A percentile compares a stretch with the other conserved stretches of the same genome.
These are phyloP conservation scores for Pantherophis vulpinus DNA, from an alignment of 2,797 vertebrate genomes.

Conservation along the genomic window DNA sequence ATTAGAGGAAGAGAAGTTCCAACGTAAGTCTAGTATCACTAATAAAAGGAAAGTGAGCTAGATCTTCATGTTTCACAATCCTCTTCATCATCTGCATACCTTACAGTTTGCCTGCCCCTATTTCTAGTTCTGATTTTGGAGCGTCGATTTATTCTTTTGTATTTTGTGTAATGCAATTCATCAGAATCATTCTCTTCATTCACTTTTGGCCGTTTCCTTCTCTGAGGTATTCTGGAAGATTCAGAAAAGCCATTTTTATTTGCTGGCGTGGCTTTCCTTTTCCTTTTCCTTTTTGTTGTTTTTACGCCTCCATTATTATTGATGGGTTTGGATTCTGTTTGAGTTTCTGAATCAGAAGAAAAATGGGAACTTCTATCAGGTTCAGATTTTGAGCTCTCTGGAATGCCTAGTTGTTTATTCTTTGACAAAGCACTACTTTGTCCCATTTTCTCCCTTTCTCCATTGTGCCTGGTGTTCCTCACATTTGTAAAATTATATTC, in stretches of 20 bases:
- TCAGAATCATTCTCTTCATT: conserved; percentile 58
- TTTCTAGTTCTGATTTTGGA: conserved; percentile 68
- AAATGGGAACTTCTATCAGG: conserved; percentile 22
- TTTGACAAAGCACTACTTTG: conserved; percentile 7
- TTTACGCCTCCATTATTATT: conserved; percentile 33
- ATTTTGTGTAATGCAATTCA: conserved; percentile 45
- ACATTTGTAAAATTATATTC: not conserved
- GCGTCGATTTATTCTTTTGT: conserved; percentile 42
- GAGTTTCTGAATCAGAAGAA: conserved; percentile 48
- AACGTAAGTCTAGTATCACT: conserved; percentile 62
- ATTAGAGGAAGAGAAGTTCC: conserved; percentile 75
- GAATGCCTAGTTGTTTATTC: not conserved
- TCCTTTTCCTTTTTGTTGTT: conserved; percentile 43
- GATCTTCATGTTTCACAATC: conserved; percentile 57
- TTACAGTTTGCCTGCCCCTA: conserved; percentile 57
- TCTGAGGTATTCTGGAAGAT: conserved; percentile 40
- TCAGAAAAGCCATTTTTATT: conserved; percentile 18
- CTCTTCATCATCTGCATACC: conserved; percentile 47
- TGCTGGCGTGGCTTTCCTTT: conserved; percentile 9
- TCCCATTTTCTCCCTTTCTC: not conserved
- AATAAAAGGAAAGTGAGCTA: conserved; percentile 41
- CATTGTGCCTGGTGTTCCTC: not conserved
- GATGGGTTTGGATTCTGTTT: conserved; percentile 29
- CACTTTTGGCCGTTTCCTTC: conserved; percentile 52
- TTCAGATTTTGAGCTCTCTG: conserved; percentile 46